Base-by-base conservation (phyloP, 1,140 invertebrate genomes). In the Brachionus koreanus region DNA sequence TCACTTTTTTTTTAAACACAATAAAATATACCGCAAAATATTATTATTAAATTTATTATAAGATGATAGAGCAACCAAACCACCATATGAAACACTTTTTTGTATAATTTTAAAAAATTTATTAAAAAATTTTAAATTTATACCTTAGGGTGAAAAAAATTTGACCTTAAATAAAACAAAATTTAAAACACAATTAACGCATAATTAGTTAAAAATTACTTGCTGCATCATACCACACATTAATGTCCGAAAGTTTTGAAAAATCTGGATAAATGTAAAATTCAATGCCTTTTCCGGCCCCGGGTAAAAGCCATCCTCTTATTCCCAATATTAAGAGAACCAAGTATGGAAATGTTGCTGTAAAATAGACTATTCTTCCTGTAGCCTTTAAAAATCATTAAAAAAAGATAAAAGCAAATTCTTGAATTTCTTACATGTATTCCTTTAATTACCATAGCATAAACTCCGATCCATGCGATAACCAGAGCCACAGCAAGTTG, bases 181-280 rank as follows among this genome's bases (percentile, higher is more conserved):
- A 19, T 61, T 13, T 13, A 7, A 9, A 79, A 25, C 29, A 61
- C 9, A 61, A 25, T 33, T 9, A 3, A 16, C 12, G 13, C 1
- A 2, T 13, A 5, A 61, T 37, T 43, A 35, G 37, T 86, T 94
- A 94, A 85, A 94, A 94, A 88, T 95, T 93, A 9, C 94, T 93
- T 13, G 93, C 93, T 0, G 94, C 82, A 82, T 82, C 82, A 13
- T 35, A 42, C 82, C 82, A 82, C 90, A 95, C 94, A 90, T 94
- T 93, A 43, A 94, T 92, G 86, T 94, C 92, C 5, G 91, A 92
- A 43, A 97, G 94, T 83, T 92, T 93, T 83, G 92, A 91, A 85
- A 98, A 97, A 87, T 98, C 95, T 1, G 97, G 96, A 85, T 92
- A 93, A 10, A 98, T 90, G 86, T 97, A 97, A 87, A 95, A 96